A percentile compares a stretch with the other conserved stretches of the same genome.
phyloP scores from a whole-genome alignment of 2,797 vertebrate genomes.

The Carcharodon carcharias region DNA sequence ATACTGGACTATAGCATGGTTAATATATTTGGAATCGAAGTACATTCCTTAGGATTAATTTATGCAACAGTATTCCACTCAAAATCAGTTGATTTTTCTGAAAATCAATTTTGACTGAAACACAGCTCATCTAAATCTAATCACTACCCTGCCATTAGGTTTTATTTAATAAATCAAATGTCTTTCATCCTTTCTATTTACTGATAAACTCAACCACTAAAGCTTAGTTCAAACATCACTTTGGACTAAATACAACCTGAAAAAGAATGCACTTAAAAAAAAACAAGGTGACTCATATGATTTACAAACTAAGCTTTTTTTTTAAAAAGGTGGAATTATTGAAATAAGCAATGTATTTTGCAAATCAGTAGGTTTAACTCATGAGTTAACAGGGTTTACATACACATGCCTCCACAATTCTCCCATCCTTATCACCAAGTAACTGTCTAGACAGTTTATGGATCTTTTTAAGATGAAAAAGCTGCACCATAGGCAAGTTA shows the following conservation, averaged over 20 bases:
- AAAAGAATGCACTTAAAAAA: background rate
- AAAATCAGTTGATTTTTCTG: background rate
- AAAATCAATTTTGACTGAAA: background rate
- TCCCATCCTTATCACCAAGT: background rate
- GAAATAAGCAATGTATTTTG: background rate
- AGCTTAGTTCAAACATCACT: background rate
- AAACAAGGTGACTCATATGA: background rate
- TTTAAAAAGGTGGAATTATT: background rate
- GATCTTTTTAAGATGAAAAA: background rate
- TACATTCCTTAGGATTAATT: background rate
- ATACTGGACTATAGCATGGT: background rate
- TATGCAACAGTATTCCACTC: background rate
- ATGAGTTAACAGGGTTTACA: background rate
- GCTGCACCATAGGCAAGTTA: background rate
- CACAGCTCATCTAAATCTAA: background rate
- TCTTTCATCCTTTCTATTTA: background rate
- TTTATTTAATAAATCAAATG: background rate
- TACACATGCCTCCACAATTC: background rate
- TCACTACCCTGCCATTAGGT: background rate
- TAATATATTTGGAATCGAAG: background rate
- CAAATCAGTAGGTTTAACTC: background rate
- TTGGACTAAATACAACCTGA: background rate
- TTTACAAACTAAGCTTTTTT: background rate
- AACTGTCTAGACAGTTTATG: background rate
- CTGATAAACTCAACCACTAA: background rate